Evolutionary conservation across 1,140 invertebrate genomes (phyloP), one percentile per base, ranked within the genome.

Genomic region (Philopotamus ludificatus): DNA sequence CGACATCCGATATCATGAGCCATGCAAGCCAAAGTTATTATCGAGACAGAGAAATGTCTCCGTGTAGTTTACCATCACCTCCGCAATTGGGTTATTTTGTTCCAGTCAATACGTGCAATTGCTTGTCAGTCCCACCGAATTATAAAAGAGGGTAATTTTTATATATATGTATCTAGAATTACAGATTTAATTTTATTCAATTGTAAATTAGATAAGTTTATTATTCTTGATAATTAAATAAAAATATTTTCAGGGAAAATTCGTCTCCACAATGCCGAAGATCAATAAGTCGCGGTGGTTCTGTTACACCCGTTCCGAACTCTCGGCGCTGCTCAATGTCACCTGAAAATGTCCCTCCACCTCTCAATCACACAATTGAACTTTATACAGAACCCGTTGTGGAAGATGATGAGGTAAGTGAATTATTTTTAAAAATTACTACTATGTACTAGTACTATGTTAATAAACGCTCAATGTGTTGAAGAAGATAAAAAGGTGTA

Each of bases 311-410:
- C 1, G 22, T 63, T 10, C 25, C 47, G 10, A 58, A 26, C n/a
- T 66, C 69, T 15, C 47, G 59, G 41, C 72, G 78, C 34, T 70
- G 76, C 18, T 80, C 79, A 1, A 54, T 63, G 47, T 63, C 65
- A 15, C 77, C 77, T 0, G 75, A 78, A 9, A 77, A 74, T 0
- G 74, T 74, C 68, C 73, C 74, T 23, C 73, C 76, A 10, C 74
- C 76, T 0, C 76, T 81, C 69, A 81, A 81, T 75, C 79, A 80
- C 70, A 81, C 79, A 68, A 73, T 81, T 64, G 79, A 81, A 51
- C 76, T 80, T 73, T 81, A 81, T 72, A 77, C 79, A 16, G 78
- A 80, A 41, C 79, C 79, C 0, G 79, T 81, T 58, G 77, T 81
- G 63, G 79, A 81, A 67, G 75, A 81, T 65, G 78, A 61, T 63